phyloP scores from a whole-genome alignment of 23 tunicate species.

The Halocynthia roretzi region DNA sequence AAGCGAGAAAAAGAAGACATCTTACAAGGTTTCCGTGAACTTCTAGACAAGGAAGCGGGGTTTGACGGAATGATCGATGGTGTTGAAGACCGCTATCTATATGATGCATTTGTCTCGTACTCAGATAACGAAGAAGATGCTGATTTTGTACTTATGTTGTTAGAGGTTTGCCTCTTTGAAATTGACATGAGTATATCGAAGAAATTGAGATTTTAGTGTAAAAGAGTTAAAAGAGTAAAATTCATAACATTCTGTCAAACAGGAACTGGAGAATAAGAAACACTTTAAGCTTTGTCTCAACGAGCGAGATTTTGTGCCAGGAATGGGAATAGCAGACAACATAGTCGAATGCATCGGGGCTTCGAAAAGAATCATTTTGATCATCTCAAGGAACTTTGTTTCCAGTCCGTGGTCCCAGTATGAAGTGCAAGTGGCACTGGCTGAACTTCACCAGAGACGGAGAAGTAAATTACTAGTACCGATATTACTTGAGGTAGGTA shows the following conservation, averaged over 20 bases:
- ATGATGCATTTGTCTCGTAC: conserved; percentile 89
- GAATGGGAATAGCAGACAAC: conserved; percentile 72
- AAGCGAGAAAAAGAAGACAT: conserved; percentile 61
- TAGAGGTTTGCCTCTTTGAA: conserved; percentile 36
- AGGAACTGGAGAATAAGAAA: conserved; percentile 74
- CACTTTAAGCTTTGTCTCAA: conserved; percentile 58
- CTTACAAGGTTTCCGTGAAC: conserved; percentile 53
- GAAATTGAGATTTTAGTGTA: background rate
- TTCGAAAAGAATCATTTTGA: conserved; percentile 64
- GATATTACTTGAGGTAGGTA: conserved; percentile 63
- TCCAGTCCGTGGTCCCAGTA: conserved; percentile 83
- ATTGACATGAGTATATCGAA: too few species aligned
- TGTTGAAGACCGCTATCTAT: conserved; percentile 1
- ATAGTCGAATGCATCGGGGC: conserved; percentile 71
- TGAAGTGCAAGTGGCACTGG: conserved; percentile 88
- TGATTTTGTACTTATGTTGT: conserved; percentile 53
- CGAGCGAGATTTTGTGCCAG: conserved; percentile 80
- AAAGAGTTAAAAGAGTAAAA: background rate
- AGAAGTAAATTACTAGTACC: conserved; percentile 83
- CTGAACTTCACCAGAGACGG: conserved; percentile 61
- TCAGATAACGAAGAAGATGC: conserved; percentile 31
- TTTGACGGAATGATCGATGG: conserved; percentile 20
- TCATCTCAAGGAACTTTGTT: conserved; percentile 59
- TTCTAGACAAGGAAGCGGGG: conserved; percentile 64
- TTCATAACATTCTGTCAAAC: background rate